Percentiles rank a stretch among this genome's conserved stretches.
Evolutionary conservation across 1,140 invertebrate species (phyloP).

Genomic region (Euwallacea fornicatus): DNA sequence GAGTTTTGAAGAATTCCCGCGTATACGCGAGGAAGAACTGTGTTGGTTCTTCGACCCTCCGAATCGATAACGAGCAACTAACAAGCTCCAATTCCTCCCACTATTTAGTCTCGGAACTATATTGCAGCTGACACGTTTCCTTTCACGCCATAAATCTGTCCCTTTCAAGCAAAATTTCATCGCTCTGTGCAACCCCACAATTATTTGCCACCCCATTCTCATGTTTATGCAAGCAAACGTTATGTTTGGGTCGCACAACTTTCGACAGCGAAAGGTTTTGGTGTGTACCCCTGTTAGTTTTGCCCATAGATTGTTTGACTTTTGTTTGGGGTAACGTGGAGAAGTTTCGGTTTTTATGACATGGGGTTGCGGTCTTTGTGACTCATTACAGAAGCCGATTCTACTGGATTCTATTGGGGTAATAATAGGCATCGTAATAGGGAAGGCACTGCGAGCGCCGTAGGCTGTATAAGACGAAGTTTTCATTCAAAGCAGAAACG

Average conservation of each 20-base stretch:
- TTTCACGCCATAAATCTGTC: slow-evolving; percentile 32
- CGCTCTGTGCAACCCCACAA: slow-evolving; percentile 15
- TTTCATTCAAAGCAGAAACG: too few species aligned
- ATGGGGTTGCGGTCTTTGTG: neutral
- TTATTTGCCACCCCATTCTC: slow-evolving; percentile 24
- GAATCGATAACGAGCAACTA: slow-evolving; percentile 11
- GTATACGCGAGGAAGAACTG: too few species aligned
- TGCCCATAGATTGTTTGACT: too few species aligned
- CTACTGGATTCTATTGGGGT: too few species aligned
- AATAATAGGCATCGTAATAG: too few species aligned
- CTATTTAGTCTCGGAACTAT: slow-evolving; percentile 19
- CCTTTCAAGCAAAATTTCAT: slow-evolving; percentile 32
- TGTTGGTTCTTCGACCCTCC: neutral
- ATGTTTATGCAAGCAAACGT: slow-evolving; percentile 33
- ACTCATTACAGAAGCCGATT: neutral
- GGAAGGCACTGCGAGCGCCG: too few species aligned
- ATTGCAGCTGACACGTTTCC: slow-evolving; percentile 31
- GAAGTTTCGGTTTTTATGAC: too few species aligned
- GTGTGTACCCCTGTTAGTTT: too few species aligned
- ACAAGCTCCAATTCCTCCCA: slow-evolving; percentile 19
- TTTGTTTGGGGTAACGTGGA: too few species aligned
- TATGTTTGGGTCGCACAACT: neutral
- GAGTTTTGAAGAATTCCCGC: too few species aligned
- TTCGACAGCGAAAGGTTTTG: too few species aligned
- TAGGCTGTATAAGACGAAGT: too few species aligned